Evolutionary conservation across 2,113 vertebrate species (phyloP).

Genomic region (Onychostruthus taczanowskii): DNA sequence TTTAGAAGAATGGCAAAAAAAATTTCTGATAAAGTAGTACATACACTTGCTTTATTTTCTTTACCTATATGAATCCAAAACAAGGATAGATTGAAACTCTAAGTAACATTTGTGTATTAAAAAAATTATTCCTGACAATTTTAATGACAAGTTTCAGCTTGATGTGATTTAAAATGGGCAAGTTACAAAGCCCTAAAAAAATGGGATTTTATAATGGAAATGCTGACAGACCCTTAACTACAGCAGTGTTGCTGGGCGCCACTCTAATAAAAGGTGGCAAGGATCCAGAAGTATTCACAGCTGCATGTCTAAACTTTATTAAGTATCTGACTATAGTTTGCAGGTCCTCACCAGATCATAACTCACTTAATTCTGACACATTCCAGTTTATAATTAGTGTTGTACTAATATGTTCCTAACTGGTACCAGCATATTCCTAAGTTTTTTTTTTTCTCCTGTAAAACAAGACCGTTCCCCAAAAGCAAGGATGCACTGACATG

Average conservation of each 20-base stretch:
- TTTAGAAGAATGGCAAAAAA: background rate
- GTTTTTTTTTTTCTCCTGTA: slow-evolving; percentile 36
- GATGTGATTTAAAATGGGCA: slow-evolving; percentile 54
- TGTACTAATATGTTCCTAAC: slow-evolving; percentile 70
- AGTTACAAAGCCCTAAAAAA: slow-evolving; percentile 56
- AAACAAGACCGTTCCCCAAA: slow-evolving; percentile 39
- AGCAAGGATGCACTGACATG: slow-evolving; percentile 42
- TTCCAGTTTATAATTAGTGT: slow-evolving; percentile 75
- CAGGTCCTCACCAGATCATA: slow-evolving; percentile 72
- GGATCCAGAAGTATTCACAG: slow-evolving; percentile 72
- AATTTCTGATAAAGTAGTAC: background rate
- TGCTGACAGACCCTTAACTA: slow-evolving; percentile 69
- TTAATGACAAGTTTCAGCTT: slow-evolving; percentile 65
- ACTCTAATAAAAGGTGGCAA: slow-evolving; percentile 74
- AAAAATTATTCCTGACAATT: slow-evolving; percentile 32
- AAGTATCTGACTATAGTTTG: slow-evolving; percentile 77
- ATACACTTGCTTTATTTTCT: background rate
- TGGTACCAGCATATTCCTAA: slow-evolving; percentile 46
- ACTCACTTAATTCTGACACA: slow-evolving; percentile 75
- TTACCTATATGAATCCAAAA: background rate
- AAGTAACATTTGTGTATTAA: slow-evolving; percentile 1
- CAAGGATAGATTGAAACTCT: background rate
- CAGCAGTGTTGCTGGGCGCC: slow-evolving; percentile 65
- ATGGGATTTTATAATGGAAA: slow-evolving; percentile 65
- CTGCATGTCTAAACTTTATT: slow-evolving; percentile 77